phyloP scores from a whole-genome alignment of 2,888 invertebrate genomes.

The Parascotia fuliginaria region DNA sequence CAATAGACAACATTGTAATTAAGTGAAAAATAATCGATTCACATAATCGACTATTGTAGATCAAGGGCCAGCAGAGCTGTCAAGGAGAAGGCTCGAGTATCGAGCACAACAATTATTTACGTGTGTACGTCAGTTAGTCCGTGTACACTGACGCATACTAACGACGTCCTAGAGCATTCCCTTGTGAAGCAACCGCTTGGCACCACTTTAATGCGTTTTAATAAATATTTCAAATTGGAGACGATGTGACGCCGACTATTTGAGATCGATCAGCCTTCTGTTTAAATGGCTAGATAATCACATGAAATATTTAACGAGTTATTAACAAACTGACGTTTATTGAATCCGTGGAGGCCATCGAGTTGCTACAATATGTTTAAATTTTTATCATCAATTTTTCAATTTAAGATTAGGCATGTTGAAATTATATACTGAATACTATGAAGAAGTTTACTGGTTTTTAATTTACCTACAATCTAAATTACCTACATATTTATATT shows the following conservation, averaged over 20 bases:
- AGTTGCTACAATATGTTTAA: background rate
- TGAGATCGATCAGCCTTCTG: slow-evolving; percentile 21
- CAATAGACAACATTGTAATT: slow-evolving; percentile 18
- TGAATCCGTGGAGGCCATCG: background rate
- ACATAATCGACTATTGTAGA: slow-evolving; percentile 50
- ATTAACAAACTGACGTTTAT: slow-evolving; percentile 6
- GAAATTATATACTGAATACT: background rate
- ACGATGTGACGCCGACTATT: slow-evolving; percentile 24
- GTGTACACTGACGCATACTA: slow-evolving; percentile 60
- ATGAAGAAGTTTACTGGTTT: too few relatives aligned
- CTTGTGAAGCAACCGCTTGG: slow-evolving; percentile 60
- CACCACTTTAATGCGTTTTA: slow-evolving; percentile 38
- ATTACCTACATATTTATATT: too few relatives aligned
- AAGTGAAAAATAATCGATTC: slow-evolving; percentile 32
- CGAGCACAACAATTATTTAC: slow-evolving; percentile 44
- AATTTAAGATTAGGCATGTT: background rate
- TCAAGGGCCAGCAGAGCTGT: slow-evolving; percentile 50
- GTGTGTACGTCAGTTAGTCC: slow-evolving; percentile 26
- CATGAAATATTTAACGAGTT: slow-evolving; percentile 16
- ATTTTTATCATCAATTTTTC: background rate
- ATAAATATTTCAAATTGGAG: slow-evolving; percentile 26
- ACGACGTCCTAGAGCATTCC: slow-evolving; percentile 60
- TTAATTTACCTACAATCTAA: too few relatives aligned
- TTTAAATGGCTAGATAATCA: slow-evolving; percentile 22
- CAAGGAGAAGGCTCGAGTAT: slow-evolving; percentile 49